phyloP scores from a whole-genome alignment of 2,797 vertebrate genomes.

The Falco columbarius region DNA sequence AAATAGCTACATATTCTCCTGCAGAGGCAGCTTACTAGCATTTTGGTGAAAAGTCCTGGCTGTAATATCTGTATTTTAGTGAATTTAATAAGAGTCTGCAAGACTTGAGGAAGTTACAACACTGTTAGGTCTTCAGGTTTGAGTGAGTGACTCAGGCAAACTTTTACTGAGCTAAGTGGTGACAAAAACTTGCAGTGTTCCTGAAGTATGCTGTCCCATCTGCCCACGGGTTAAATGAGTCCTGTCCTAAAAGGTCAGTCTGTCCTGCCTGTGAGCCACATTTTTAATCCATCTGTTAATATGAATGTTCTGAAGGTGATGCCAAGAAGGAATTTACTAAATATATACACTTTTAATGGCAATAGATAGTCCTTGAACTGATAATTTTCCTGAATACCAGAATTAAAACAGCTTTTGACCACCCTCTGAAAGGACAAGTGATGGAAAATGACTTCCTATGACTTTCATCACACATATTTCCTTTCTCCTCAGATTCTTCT shows the following conservation, averaged over 20 bases:
- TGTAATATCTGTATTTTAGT: not conserved
- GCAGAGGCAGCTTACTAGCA: not conserved
- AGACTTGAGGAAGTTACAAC: not conserved
- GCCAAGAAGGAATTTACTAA: constrained; percentile 38
- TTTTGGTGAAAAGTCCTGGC: not conserved
- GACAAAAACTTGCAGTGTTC: not conserved
- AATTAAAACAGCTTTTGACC: not conserved
- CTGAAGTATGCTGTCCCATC: not conserved
- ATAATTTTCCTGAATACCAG: not conserved
- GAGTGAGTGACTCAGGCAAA: not conserved
- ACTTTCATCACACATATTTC: not conserved
- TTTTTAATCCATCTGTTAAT: constrained; percentile 55
- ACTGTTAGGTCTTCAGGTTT: not conserved
- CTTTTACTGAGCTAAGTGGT: not conserved
- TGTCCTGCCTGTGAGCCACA: not conserved
- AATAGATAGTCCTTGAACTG: not conserved
- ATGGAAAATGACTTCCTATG: not conserved
- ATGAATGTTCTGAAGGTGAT: not conserved
- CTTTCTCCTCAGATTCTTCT: not conserved
- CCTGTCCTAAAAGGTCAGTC: constrained; percentile 27
- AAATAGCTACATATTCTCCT: not conserved
- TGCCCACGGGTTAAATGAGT: not conserved
- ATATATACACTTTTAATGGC: not conserved
- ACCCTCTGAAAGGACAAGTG: not conserved
- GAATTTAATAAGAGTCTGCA: not conserved